Evolutionary conservation across 92 coral and sea anemone genomes (phyloP), one percentile per base, ranked within the genome.

Genomic region (Heteractis magnifica): DNA sequence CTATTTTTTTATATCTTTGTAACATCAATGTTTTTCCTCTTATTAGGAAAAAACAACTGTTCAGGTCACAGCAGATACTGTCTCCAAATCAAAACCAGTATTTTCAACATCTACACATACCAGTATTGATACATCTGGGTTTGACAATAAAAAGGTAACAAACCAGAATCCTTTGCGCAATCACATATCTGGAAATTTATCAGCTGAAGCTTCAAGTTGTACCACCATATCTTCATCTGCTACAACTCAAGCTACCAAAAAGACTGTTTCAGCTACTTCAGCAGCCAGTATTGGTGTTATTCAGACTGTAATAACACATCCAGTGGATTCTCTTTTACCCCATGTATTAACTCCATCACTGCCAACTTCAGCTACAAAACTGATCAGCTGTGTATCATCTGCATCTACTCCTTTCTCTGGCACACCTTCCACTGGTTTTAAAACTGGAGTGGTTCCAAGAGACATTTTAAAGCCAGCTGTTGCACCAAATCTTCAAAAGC

Each of bases 321-420:
- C 87, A 48, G 76, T 84, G 10, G 82, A 41, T 65, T 84, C 87
- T 21, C 68, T 84, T 20, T 84, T 84, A 65, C 87, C 87, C 8
- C 78, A 84, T 52, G 87, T 84, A 18, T 60, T 59, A 5, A 23
- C 73, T 77, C 77, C 87, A n/a, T 48, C 73, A 9, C 55, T 52
- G 48, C 80, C 64, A 49, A n/a, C 80, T 10, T 52, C 80, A 51
- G 60, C 10, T 51, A 77, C 64, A 18, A 77, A n/a, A 6, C 48
- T 52, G 65, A 6, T 51, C 49, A 77, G 19, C 49, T 59, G 58
- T 23, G 68, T 48, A 52, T 20, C 64, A 50, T 50, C 79, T 49
- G 6, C 41, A 26, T 50, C 60, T 49, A 52, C 23, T 19, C 49
- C 14, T 26, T 26, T 49, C 10, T 71, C 23, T 18, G 15, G 11